phyloP scores from a whole-genome alignment of 2,888 invertebrate genomes.

The Lepetodrilus schrolli region DNA sequence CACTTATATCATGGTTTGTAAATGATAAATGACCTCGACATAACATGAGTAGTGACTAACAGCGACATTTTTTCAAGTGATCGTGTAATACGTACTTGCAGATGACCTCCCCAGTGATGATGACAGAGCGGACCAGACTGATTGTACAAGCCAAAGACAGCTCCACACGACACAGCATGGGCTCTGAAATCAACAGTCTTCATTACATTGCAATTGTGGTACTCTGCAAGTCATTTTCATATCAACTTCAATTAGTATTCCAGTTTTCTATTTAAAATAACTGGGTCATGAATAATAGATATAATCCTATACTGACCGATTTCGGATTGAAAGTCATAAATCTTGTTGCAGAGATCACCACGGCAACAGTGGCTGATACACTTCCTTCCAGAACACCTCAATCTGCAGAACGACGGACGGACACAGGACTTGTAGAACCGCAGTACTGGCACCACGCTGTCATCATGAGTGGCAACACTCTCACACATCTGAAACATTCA shows the following conservation, averaged over 20 bases:
- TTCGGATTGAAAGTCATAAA: neutral
- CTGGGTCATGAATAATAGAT: no score
- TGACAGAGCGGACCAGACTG: neutral
- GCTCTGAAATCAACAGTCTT: neutral
- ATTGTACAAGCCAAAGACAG: constrained; percentile 32
- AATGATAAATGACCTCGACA: no score
- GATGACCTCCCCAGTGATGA: neutral
- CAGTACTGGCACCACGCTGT: neutral
- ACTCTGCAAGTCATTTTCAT: no score
- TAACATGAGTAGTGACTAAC: no score
- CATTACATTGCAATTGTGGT: no score
- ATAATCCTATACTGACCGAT: neutral
- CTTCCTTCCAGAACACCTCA: neutral
- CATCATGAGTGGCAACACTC: neutral
- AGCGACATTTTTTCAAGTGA: no score
- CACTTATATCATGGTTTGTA: no score
- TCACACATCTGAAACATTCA: constrained; percentile 32
- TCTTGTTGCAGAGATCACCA: constrained; percentile 32
- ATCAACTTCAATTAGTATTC: no score
- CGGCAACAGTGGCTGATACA: constrained; percentile 27
- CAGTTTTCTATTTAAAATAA: no score
- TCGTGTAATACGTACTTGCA: constrained; percentile 29
- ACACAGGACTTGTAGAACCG: constrained; percentile 17
- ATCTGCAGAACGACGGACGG: constrained; percentile 3
- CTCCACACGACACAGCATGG: constrained; percentile 23